Base-by-base conservation (phyloP, 2,797 vertebrate species). In the Anguilla obscura region DNA sequence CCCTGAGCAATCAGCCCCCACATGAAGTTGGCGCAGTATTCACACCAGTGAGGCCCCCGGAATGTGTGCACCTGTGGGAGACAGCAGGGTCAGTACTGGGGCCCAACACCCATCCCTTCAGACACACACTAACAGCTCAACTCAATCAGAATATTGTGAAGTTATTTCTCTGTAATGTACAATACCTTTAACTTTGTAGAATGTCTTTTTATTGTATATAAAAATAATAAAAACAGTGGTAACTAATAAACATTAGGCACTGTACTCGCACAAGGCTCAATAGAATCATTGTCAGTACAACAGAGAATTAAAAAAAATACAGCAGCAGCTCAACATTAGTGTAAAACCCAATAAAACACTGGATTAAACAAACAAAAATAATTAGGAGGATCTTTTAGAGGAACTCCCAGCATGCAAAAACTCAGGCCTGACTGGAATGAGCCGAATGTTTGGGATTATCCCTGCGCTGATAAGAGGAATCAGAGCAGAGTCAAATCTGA, bases 11-110 rank as follows among this genome's bases (percentile, higher is more conserved):
- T 98, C 92, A 99, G 97, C 90, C 99, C 98, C 98, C 99, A 99
- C 99, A 99, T 99, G 93, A 99, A 99, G 94, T 98, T 99, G 95
- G 99, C 98, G 90, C 99, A 99, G 95, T 99, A 99, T 91, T 99
- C 98, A 93, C 99, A 99, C 99, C 99, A 99, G 93, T 99, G 99
- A 84, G 99, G 99, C 86, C 99, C 99, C 91, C 98, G 95, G 94
- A 99, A 99, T 1, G 98, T 99, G 91, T 99, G 99, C 91, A 99
- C 98, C 99, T 99, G 93, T 27, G 91, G 94, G 52, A 80, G 36
- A 88, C 69, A 86, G 66, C 21, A 45, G n/a, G 36, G 63, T 48
- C 21, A 24, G 60, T 21, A 74, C 66, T 69, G 36, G n/a, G 40
- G 14, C 63, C 16, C 8, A 52, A 60, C 24, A 40, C 36, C 85